Evolutionary conservation across 2,113 vertebrate species (phyloP).

Genomic region (Terrapene triunguis): DNA sequence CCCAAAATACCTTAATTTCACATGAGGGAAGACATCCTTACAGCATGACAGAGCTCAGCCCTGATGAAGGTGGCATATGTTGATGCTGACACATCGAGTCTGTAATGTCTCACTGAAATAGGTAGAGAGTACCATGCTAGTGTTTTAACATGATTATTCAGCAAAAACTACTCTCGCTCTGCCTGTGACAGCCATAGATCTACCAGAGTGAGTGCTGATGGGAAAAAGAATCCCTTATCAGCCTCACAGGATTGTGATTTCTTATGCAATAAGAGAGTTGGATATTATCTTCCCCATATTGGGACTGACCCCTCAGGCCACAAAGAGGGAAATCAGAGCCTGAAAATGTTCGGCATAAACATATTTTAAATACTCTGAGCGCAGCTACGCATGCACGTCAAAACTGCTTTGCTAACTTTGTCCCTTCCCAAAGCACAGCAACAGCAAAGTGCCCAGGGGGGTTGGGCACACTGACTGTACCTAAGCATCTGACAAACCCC

Average conservation of each 20-base stretch:
- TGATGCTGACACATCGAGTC: not conserved
- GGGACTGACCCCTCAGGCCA: not conserved
- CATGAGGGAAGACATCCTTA: not conserved
- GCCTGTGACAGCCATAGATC: not conserved
- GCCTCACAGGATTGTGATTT: not conserved
- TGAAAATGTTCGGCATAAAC: not conserved
- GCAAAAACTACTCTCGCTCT: not conserved
- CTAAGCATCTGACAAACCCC: not conserved
- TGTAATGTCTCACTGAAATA: not conserved
- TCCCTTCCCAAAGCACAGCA: not conserved
- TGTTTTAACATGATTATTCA: not conserved
- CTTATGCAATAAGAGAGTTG: not conserved
- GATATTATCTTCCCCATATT: not conserved
- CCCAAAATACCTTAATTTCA: not conserved
- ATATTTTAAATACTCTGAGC: not conserved
- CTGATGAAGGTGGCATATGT: not conserved
- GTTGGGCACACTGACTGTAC: not conserved
- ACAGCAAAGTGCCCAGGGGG: not conserved
- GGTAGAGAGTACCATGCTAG: not conserved
- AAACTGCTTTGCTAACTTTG: not conserved
- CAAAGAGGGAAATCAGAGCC: not conserved
- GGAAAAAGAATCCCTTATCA: not conserved
- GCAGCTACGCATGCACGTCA: not conserved
- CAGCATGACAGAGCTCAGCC: not conserved
- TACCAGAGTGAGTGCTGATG: not conserved